Base-by-base conservation (phyloP, 2,113 vertebrate species). In the Coptodon rendalli region DNA sequence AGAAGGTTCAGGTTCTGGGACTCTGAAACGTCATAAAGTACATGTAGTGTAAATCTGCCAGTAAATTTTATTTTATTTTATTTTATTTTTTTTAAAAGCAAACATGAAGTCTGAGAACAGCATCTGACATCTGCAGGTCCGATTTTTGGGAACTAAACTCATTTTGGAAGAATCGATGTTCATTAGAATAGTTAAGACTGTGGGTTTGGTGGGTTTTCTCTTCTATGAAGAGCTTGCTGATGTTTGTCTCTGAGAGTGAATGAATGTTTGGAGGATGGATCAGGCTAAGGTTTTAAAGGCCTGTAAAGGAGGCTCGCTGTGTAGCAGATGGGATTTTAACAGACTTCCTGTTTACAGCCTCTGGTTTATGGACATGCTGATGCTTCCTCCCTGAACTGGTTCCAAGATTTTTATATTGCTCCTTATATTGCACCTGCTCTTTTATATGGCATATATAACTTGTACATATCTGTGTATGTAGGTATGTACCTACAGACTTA, bases 381-480 rank as follows among this genome's bases (percentile, higher is more conserved):
- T 66, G 61, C 17, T 36, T 66, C 34, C 31, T 36, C 59, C 31
- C 31, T n/a, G 34, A 38, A 66, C 27, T 66, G 61, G 61, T n/a
- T 2, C 17, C 31, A 36, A 38, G 56, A 57, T 16, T 16, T 29
- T 29, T 29, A 57, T 57, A 9, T 57, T 16, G 56, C 24, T 29
- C 24, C 56, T 57, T 57, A 57, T 24, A 57, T 0, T 1, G 54
- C 24, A 57, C 24, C 24, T 57, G 54, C 24, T 57, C 54, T 57
- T 57, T 14, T 57, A 27, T 57, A 27, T 57, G 12, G 6, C 22
- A 27, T 27, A 57, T 57, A 57, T 27, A 16, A 29, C 54, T 57
- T 57, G 54, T 29, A 57, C 24, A 9, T 8, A 57, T 29, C 56
- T 29, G 24, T 59, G 7, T 29, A 0, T 0, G 13, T 59, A 29